phyloP scores from a whole-genome alignment of 2,113 vertebrate genomes.

The Climacteris rufus region DNA sequence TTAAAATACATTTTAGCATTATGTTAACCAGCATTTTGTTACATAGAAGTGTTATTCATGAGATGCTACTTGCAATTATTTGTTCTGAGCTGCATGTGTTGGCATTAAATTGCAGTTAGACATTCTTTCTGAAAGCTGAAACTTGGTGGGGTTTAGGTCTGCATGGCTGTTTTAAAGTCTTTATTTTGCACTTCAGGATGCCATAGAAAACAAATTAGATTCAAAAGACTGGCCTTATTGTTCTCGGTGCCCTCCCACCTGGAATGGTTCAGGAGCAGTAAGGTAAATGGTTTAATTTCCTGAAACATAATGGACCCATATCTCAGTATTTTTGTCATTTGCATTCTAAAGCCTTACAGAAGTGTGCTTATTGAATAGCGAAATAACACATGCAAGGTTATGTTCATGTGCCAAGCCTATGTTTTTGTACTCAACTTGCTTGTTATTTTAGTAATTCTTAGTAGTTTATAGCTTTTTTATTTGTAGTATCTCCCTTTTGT shows the following conservation, averaged over 20 bases:
- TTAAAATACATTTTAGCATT: neutral
- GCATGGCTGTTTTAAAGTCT: neutral
- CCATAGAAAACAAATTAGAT: slow-evolving; percentile 92
- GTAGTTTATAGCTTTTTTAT: neutral
- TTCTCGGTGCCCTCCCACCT: slow-evolving; percentile 87
- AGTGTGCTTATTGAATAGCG: neutral
- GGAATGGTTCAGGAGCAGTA: slow-evolving; percentile 93
- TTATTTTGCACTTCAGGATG: slow-evolving; percentile 75
- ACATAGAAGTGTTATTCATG: neutral
- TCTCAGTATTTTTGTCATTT: neutral
- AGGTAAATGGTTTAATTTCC: slow-evolving; percentile 72
- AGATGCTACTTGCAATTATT: neutral
- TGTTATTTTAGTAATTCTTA: neutral
- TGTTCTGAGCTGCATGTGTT: neutral
- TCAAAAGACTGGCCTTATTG: slow-evolving; percentile 89
- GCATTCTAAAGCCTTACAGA: neutral
- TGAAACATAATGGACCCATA: neutral
- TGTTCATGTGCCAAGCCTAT: neutral
- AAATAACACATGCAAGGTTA: neutral
- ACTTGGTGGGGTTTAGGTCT: neutral
- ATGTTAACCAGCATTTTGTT: neutral
- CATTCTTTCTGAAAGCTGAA: neutral
- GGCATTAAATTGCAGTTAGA: neutral
- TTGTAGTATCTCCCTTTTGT: neutral
- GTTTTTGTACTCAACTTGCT: neutral